Percentiles rank a stretch among this genome's conserved stretches.
phyloP scores from a whole-genome alignment of 2,797 vertebrate species.

The Lutjanus campechanus region DNA sequence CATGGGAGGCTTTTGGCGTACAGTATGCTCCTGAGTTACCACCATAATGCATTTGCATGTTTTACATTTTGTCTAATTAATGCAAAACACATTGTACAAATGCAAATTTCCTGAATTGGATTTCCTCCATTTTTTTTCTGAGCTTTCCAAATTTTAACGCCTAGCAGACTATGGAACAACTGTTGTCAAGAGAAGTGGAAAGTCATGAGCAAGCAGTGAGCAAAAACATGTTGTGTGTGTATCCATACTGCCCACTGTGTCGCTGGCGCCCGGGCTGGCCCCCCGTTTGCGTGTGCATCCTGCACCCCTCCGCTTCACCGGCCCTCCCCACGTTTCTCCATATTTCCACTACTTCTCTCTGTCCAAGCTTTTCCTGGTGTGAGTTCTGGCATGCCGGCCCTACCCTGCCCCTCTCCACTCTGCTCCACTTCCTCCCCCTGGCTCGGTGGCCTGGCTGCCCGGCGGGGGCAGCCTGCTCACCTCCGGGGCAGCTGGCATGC shows the following conservation, averaged over 20 bases:
- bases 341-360: constrained; percentile 74
- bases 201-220: constrained; percentile 72
- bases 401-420: constrained; percentile 61
- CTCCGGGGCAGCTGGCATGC: constrained; percentile 88
- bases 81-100: constrained; percentile 38
- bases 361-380: constrained; percentile 79
- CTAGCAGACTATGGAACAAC: constrained; percentile 53
- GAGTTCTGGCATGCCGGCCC: constrained; percentile 81
- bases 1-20: constrained; percentile 7
- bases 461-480: constrained; percentile 84
- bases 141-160: constrained; percentile 15
- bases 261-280: constrained; percentile 72
- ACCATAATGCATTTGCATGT: constrained; percentile 20
- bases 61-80: constrained; percentile 46
- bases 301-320: constrained; percentile 79
- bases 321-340: constrained; percentile 74
- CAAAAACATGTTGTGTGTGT: constrained; percentile 72
- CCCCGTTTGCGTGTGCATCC: constrained; percentile 77
- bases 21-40: background rate
- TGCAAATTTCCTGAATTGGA: constrained; percentile 18
- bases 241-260: constrained; percentile 76
- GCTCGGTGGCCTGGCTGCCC: constrained; percentile 74
- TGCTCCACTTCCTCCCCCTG: constrained; percentile 79
- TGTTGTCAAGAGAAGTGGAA: constrained; percentile 72
- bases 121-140: background rate